These are phyloP conservation scores for Stercorarius parasiticus DNA, from an alignment of 2,113 vertebrate species.

Conservation along the genomic window DNA sequence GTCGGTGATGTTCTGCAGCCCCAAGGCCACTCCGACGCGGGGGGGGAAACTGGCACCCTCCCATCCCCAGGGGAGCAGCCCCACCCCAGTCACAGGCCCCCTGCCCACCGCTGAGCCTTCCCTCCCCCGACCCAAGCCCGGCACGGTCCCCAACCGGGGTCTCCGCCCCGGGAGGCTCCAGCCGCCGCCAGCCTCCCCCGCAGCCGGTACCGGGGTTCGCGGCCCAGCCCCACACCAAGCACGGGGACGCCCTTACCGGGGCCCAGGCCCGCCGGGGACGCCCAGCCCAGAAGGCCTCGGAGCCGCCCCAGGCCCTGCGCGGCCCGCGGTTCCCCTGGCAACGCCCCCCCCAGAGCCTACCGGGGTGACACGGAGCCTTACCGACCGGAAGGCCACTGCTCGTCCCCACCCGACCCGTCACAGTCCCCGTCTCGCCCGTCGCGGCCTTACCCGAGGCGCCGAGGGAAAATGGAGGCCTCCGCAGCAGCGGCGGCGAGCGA, in stretches of 20 bases:
- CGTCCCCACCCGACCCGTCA: too few relatives aligned
- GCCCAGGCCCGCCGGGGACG: not conserved
- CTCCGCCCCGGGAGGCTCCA: not conserved
- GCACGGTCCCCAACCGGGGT: not conserved
- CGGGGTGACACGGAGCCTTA: not conserved
- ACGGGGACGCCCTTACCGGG: not conserved
- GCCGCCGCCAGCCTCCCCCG: not conserved
- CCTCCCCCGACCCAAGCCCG: too few relatives aligned
- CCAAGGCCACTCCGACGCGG: too few relatives aligned
- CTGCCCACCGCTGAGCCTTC: not conserved
- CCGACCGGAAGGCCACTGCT: not conserved
- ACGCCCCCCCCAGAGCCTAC: not conserved
- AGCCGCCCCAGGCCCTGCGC: not conserved
- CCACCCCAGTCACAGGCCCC: not conserved
- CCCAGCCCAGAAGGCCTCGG: not conserved
- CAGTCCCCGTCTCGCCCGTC: not conserved
- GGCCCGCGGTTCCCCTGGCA: not conserved
- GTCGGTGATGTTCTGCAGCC: not conserved
- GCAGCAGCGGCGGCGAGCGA: not conserved
- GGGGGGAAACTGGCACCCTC: not conserved
- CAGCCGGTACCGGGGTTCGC: not conserved
- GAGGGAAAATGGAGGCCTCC: constrained; percentile 52
- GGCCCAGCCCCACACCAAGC: not conserved
- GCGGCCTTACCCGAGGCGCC: not conserved
- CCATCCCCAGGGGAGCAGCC: not conserved